Percentiles rank a stretch among this genome's conserved stretches.
These are phyloP conservation scores for Bombus sibiricus DNA, from an alignment of 1,140 invertebrate genomes.

Conservation along the genomic window DNA sequence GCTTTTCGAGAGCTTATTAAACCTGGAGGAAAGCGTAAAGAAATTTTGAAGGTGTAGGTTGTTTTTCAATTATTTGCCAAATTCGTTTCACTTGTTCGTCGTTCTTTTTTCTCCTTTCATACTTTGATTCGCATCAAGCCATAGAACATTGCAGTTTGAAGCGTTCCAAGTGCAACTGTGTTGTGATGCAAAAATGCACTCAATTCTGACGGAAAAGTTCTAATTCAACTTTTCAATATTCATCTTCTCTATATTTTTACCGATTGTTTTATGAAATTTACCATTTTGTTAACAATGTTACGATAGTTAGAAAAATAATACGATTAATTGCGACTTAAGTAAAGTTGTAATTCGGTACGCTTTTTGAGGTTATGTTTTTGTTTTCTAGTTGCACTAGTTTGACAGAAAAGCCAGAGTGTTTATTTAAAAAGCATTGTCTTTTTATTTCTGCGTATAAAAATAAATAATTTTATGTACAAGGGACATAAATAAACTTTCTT, in stretches of 20 bases:
- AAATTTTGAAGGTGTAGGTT: slow-evolving; percentile 30
- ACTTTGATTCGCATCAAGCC: background rate
- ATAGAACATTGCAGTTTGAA: background rate
- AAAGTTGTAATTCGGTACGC: background rate
- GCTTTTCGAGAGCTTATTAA: slow-evolving; percentile 7
- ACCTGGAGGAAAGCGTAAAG: background rate
- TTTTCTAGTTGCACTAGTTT: slow-evolving; percentile 1
- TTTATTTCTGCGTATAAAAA: background rate
- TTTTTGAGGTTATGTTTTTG: slow-evolving; percentile 44
- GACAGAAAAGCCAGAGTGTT: background rate
- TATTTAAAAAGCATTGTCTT: background rate
- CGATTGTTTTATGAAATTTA: background rate
- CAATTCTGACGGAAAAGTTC: background rate
- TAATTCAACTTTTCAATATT: background rate
- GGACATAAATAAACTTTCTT: background rate
- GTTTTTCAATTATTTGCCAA: background rate
- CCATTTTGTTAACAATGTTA: background rate
- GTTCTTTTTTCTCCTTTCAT: background rate
- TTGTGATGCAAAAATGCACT: background rate
- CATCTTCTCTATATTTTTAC: background rate
- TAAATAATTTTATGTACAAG: background rate
- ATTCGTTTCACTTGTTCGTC: background rate
- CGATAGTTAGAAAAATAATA: too few species aligned
- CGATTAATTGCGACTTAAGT: background rate
- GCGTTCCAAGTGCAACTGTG: background rate